Base-by-base conservation (phyloP, 2,113 vertebrate genomes). In the Melanocharis versteri region DNA sequence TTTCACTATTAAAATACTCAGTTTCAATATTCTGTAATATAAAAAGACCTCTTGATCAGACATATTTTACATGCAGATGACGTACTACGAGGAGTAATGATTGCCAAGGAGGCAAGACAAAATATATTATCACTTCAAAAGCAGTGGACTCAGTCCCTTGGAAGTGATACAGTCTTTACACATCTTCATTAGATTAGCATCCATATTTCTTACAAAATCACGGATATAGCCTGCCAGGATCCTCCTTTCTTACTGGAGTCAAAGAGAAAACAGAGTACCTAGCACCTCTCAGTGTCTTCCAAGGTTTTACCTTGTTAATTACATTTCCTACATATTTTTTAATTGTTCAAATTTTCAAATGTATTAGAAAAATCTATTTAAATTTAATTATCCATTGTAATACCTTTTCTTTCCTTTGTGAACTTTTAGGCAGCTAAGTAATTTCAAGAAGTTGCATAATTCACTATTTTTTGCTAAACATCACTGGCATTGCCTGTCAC, bases 101-200 rank as follows among this genome's bases (percentile, higher is more conserved):
- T 35, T 73, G 40, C 66, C 44, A 90, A 76, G n/a, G 60, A 87
- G 27, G 54, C 30, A 70, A 82, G 75, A 66, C 27, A 93, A 93
- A 93, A 79, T 72, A 68, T 31, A 82, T 48, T 85, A 90, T 44
- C 54, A 84, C 66, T 95, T 97, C 84, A 90, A 95, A 96, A 96
- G 90, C 70, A 73, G 61, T 65, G 65, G 39, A 69, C 56, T 89
- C 48, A 14, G 89, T 90, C 79, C 60, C 72, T 81, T 94, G 75
- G 45, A 85, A 77, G 39, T 56, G 82, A 83, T 84, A 82, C 39
- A 93, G 78, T 48, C 24, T 66, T 81, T 27, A 84, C 23, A 70
- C 62, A 48, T 87, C 51, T 93, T 94, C 68, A 88, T 87, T 87
- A 90, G 72, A 87, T 83, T 92, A 92, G 85, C 91, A 92, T 83